A percentile compares a stretch with the other conserved stretches of the same genome.
phyloP scores from a whole-genome alignment of 2,888 invertebrate genomes.

The Ctenicera cuprea region DNA sequence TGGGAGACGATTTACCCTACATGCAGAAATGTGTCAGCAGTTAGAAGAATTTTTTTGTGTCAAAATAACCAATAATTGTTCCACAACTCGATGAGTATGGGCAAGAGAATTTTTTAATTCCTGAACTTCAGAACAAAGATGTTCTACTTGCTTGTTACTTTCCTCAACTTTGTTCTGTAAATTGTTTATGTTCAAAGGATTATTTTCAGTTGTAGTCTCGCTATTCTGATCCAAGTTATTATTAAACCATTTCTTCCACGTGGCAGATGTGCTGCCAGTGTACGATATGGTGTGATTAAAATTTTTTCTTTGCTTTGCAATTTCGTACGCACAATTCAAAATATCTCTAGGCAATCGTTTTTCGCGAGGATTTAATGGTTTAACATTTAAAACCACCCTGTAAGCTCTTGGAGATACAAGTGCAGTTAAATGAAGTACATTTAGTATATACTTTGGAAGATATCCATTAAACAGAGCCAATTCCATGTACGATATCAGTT shows the following conservation, averaged over 20 bases:
- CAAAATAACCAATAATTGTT: slow-evolving; percentile 66
- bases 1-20: background rate
- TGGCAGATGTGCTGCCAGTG: slow-evolving; percentile 78
- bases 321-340: slow-evolving; percentile 86
- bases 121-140: slow-evolving; percentile 80
- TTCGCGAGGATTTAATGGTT: slow-evolving; percentile 89
- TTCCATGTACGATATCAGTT: slow-evolving; percentile 91
- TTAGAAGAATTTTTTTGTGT: slow-evolving; percentile 56
- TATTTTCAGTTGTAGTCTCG: slow-evolving; percentile 62
- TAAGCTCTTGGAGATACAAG: slow-evolving; percentile 88
- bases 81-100: slow-evolving; percentile 71
- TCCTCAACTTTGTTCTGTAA: slow-evolving; percentile 81
- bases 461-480: slow-evolving; percentile 87
- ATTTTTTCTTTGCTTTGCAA: slow-evolving; percentile 85
- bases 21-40: slow-evolving; percentile 30
- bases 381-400: slow-evolving; percentile 87
- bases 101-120: slow-evolving; percentile 77
- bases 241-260: slow-evolving; percentile 79
- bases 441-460: slow-evolving; percentile 83
- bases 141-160: slow-evolving; percentile 80
- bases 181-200: slow-evolving; percentile 74
- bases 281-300: slow-evolving; percentile 82
- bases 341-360: slow-evolving; percentile 87
- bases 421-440: slow-evolving; percentile 85
- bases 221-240: slow-evolving; percentile 74